These are phyloP conservation scores for Montipora foliosa DNA, from an alignment of 64 coral and sea anemone species.

Conservation along the genomic window DNA sequence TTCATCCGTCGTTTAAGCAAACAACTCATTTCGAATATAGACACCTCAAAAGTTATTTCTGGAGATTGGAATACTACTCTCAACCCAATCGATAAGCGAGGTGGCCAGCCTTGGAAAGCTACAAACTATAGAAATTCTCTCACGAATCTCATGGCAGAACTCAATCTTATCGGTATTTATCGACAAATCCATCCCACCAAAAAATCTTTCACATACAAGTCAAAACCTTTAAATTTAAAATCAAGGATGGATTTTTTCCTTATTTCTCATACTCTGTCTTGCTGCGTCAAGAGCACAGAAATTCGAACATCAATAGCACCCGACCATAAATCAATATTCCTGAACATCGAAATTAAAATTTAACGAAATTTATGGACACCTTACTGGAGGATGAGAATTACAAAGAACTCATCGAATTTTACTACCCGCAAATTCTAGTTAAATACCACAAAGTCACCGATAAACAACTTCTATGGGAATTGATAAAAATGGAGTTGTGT, in stretches of 20 bases:
- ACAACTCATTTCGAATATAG: too few relatives aligned
- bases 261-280: neutral
- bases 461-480: slow-evolving; percentile 1
- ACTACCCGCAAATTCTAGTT: neutral
- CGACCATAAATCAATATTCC: neutral
- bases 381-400: neutral
- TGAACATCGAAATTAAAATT: neutral
- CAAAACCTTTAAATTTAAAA: slow-evolving; percentile 18
- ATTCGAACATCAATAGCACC: neutral
- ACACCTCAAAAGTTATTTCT: too few relatives aligned
- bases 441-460: neutral
- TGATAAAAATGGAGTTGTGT: slow-evolving; percentile 2
- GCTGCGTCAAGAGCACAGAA: neutral
- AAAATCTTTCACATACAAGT: neutral
- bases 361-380: neutral
- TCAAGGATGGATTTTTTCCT: neutral
- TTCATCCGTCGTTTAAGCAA: too few relatives aligned
- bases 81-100: too few relatives aligned
- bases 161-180: too few relatives aligned
- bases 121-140: too few relatives aligned
- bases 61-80: too few relatives aligned
- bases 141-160: too few relatives aligned
- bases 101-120: too few relatives aligned
- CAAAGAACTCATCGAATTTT: too few relatives aligned
- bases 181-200: too few relatives aligned